phyloP scores from a whole-genome alignment of 2,888 invertebrate genomes.

The Eristalis arbustorum region DNA sequence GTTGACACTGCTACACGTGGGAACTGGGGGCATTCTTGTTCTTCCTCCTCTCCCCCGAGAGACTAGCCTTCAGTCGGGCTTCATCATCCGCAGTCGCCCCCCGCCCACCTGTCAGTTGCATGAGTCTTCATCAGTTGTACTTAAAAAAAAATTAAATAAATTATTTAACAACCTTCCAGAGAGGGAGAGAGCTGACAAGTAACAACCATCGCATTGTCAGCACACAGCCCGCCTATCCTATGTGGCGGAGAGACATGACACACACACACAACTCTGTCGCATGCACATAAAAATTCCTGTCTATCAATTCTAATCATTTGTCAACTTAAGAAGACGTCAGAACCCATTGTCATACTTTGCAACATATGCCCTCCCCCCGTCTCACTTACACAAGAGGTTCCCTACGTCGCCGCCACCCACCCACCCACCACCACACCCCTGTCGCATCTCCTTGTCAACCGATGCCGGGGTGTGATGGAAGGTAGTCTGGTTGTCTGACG shows the following conservation, averaged over 20 bases:
- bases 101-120: conserved; percentile 14
- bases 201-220: neutral
- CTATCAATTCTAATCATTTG: conserved; percentile 64
- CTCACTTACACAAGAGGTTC: conserved; percentile 14
- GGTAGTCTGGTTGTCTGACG: neutral
- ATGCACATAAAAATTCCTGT: conserved; percentile 45
- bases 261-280: neutral
- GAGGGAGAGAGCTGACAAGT: neutral
- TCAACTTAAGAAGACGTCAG: conserved; percentile 65
- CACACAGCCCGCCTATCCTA: neutral
- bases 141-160: conserved; percentile 3
- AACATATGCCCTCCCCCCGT: conserved; percentile 55
- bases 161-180: conserved; percentile 33
- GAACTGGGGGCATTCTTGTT: too few species aligned
- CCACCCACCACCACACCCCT: neutral
- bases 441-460: neutral
- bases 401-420: too few species aligned
- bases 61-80: too few species aligned
- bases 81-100: neutral
- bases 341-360: conserved; percentile 55
- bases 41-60: too few species aligned
- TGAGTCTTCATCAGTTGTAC: neutral
- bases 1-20: neutral
- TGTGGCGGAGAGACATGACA: neutral
- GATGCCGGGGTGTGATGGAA: neutral